Evolutionary conservation across 2,888 invertebrate genomes (phyloP).

Genomic region (Eristalis pertinax): DNA sequence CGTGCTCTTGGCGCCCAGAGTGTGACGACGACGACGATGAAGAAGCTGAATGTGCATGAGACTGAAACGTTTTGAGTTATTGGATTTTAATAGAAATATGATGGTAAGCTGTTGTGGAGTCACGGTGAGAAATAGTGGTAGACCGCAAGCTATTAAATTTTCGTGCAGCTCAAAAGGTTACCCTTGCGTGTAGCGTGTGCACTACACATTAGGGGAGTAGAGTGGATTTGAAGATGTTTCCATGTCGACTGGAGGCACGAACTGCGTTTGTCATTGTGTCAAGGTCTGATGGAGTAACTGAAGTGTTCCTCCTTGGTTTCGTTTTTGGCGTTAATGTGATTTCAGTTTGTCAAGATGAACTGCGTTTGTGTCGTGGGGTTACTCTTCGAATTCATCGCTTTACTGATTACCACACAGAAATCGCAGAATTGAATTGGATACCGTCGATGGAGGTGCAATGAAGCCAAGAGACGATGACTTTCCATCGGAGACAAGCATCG

Average conservation of each 20-base stretch:
- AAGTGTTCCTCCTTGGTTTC: not conserved
- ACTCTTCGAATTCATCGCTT: too few species aligned
- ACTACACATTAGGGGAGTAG: not conserved
- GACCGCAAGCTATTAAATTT: slow-evolving; percentile 26
- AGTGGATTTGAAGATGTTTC: not conserved
- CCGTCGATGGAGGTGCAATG: too few species aligned
- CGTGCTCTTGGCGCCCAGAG: not conserved
- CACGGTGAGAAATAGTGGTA: not conserved
- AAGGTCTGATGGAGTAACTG: not conserved
- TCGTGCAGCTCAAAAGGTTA: not conserved
- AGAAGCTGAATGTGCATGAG: slow-evolving; percentile 38
- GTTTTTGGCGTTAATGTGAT: not conserved
- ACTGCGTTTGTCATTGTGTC: not conserved
- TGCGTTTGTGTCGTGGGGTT: not conserved
- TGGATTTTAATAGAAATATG: slow-evolving; percentile 69
- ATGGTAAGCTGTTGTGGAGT: slow-evolving; percentile 51
- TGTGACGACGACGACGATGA: slow-evolving; percentile 26
- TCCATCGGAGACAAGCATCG: too few species aligned
- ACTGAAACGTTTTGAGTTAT: slow-evolving; percentile 62
- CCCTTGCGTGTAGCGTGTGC: not conserved
- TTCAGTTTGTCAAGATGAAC: not conserved
- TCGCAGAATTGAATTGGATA: too few species aligned
- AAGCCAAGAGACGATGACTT: too few species aligned
- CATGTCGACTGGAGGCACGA: not conserved
- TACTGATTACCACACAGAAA: too few species aligned